Base-by-base conservation (phyloP, 2,888 invertebrate species). In the Drosophila lacicola region DNA sequence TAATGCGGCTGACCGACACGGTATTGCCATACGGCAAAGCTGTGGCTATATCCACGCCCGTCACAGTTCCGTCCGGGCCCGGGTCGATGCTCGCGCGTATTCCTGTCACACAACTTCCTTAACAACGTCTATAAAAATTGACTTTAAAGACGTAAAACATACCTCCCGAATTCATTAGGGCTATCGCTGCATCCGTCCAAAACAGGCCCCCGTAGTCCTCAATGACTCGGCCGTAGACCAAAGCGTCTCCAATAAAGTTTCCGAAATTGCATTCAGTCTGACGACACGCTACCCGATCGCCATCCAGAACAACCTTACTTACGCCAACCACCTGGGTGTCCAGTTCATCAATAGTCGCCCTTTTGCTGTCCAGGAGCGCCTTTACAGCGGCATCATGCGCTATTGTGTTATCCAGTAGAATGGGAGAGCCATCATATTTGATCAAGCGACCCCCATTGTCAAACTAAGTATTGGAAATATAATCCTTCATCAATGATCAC, bases 251-350 rank as follows among this genome's bases (percentile, higher is more conserved):
- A 58, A 97, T 93, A 14, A 97, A 91, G 91, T 97, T 97, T 5
- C 97, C 97, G 76, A 97, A 93, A 89, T 96, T 97, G 89, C 97
- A 97, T 92, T 98, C 97, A 42, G 80, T 78, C 39, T 93, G 81
- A 36, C 97, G 94, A 90, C 97, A 97, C 1, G 91, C 91, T 11
- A 90, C 82, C 1, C 91, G 80, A n/a, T 93, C 92, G 0, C 96
- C 96, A 69, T 96, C 95, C 21, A 97, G 92, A 46, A 94, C 91
- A 0, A 96, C 96, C 60, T 93, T 94, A 0, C 96, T 95, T 8
- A 90, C 93, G 1, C 97, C 97, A 4, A 97, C 92, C 5, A 94
- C 92, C 49, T 92, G 79, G 0, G 17, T n/a, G 6, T 82, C 72
- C 25, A 86, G 19, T 0, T 56, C 58, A 4, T 92, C 89, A 9